Evolutionary conservation across 2,888 invertebrate species (phyloP).

Genomic region (Campaea margaritaria): DNA sequence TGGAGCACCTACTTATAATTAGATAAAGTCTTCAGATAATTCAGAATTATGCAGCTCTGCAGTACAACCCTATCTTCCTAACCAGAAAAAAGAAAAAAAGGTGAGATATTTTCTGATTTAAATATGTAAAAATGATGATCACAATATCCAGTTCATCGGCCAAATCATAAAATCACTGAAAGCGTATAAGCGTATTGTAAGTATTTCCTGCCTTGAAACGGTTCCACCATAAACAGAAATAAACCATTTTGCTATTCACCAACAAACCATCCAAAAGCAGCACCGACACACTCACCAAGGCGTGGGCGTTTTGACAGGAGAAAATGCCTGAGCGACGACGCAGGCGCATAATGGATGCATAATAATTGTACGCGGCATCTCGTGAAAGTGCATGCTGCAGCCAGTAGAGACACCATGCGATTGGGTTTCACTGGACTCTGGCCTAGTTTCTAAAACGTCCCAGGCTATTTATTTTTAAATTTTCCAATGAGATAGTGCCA

Average conservation of each 20-base stretch:
- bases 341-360: constrained; percentile 76
- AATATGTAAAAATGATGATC: no score
- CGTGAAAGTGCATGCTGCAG: constrained; percentile 78
- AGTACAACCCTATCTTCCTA: no score
- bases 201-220: neutral
- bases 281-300: constrained; percentile 48
- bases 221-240: neutral
- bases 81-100: no score
- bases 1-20: no score
- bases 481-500: neutral
- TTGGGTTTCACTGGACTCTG: neutral
- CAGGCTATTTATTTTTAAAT: neutral
- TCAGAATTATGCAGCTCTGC: no score
- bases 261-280: constrained; percentile 18
- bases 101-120: no score
- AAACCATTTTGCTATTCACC: constrained; percentile 8
- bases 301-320: constrained; percentile 71
- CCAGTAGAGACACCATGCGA: constrained; percentile 9
- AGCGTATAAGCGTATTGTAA: neutral
- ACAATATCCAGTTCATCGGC: no score
- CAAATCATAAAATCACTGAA: no score
- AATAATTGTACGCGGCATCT: constrained; percentile 74
- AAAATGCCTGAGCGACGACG: constrained; percentile 58
- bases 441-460: neutral
- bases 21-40: no score